Evolutionary conservation across 2,888 invertebrate species (phyloP).

Genomic region (Orgyia antiqua): DNA sequence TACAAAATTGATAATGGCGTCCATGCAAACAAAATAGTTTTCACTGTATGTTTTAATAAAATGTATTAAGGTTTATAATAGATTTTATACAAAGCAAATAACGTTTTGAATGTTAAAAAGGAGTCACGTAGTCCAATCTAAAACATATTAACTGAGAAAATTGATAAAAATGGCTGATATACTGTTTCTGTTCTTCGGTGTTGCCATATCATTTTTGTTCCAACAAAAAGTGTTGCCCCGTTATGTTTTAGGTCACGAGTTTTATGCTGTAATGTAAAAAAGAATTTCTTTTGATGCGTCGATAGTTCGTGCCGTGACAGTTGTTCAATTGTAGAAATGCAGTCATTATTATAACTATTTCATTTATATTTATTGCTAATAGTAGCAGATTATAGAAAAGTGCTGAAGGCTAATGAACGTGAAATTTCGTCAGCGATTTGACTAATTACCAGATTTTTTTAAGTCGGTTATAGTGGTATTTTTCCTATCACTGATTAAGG

Average conservation of each 20-base stretch:
- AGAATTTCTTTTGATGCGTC: neutral
- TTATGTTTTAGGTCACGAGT: conserved; percentile 16
- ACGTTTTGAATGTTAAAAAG: conserved; percentile 4
- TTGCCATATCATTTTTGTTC: conserved; percentile 6
- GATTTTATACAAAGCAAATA: conserved; percentile 12
- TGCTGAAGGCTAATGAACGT: too few species aligned
- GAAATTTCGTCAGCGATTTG: too few species aligned
- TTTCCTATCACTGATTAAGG: too few species aligned
- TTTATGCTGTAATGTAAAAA: neutral
- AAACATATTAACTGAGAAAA: conserved; percentile 26
- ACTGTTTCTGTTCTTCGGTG: conserved; percentile 11
- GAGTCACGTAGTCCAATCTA: conserved; percentile 30
- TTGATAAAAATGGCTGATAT: conserved; percentile 19
- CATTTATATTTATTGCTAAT: neutral
- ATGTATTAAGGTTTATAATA: conserved; percentile 12
- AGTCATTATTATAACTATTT: neutral
- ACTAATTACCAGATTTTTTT: too few species aligned
- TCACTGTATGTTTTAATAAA: conserved; percentile 16
- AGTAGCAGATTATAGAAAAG: too few species aligned
- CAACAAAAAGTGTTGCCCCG: conserved; percentile 12
- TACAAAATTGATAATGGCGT: conserved; percentile 10
- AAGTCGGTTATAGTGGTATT: too few species aligned
- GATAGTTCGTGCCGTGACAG: neutral
- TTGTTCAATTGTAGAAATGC: neutral
- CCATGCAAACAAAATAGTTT: conserved; percentile 2